Evolutionary conservation across 1,140 invertebrate genomes (phyloP), one percentile per base, ranked within the genome.

Genomic region (Coptotermes formosanus): DNA sequence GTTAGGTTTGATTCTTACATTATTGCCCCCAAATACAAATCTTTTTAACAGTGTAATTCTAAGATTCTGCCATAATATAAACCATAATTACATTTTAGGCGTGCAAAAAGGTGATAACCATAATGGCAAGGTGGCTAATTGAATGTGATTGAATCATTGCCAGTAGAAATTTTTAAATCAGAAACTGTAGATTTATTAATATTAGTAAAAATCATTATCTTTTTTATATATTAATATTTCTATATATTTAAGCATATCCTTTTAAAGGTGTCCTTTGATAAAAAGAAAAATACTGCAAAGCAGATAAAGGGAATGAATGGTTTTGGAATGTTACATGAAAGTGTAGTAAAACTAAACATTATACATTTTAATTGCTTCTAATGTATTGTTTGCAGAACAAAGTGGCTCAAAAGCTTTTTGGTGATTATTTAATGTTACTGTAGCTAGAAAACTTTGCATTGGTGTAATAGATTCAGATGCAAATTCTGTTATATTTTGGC

Each of bases 281-380:
- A 75, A 75, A 75, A 64, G n/a, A 75, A 75, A 75, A 30, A 75
- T 75, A 75, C 64, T 75, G 64, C 64, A 75, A 75, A 75, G 64
- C 64, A 75, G 64, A 75, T 75, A 30, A 30, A 75, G n/a, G 64
- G n/a, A 75, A 30, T 25, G 25, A 75, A 75, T 75, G 64, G 64
- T 25, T 75, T 75, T 75, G 64, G 11, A 75, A 75, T 75, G 64
- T 75, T 75, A 7, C 25, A 8, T 75, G 30, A 75, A 75, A 30
- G n/a, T 75, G 64, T 75, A 75, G n/a, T 75, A 30, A 75, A n/a
- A 75, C 64, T 75, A 75, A 55, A 25, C 25, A n/a, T 75, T n/a
- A 75, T 75, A 8, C 7, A 64, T 64, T 64, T 64, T 64, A 64
- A 64, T 64, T 7, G 7, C 59, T 21, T 64, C 25, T 75, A n/a